Evolutionary conservation across 2,113 vertebrate species (phyloP).

Genomic region (Brachypteracias leptosomus): DNA sequence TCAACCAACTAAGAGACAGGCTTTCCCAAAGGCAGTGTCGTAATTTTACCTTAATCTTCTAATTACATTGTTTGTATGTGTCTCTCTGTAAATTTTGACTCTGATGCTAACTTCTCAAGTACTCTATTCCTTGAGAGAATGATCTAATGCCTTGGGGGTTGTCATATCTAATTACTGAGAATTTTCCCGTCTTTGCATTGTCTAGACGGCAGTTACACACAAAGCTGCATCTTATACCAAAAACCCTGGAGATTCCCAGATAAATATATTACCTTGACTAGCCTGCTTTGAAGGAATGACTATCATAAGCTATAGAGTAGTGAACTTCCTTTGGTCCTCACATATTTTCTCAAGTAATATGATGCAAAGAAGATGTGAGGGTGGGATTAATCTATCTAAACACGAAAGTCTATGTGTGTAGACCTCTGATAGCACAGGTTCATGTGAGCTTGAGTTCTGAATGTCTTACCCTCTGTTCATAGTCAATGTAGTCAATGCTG

Average conservation of each 20-base stretch:
- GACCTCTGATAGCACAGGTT: neutral
- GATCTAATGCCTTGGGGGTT: conserved; percentile 7
- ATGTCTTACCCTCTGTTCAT: neutral
- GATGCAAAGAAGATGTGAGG: neutral
- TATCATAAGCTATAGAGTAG: neutral
- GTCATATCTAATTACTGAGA: conserved; percentile 43
- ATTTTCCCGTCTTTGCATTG: conserved; percentile 8
- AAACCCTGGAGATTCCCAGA: neutral
- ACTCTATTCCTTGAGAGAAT: conserved; percentile 16
- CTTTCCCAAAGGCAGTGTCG: conserved; percentile 54
- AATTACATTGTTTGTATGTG: conserved; percentile 15
- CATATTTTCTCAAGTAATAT: neutral
- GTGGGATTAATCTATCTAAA: neutral
- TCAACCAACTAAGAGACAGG: conserved; percentile 18
- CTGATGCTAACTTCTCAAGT: conserved; percentile 20
- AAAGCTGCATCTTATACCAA: neutral
- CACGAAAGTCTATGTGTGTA: neutral
- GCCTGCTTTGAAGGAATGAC: neutral
- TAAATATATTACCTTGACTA: neutral
- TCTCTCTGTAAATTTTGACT: conserved; percentile 16
- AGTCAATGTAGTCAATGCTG: neutral
- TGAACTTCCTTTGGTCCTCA: neutral
- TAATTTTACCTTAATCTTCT: conserved; percentile 56
- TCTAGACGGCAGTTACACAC: conserved; percentile 7
- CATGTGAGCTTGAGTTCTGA: neutral